Conservation (phyloP, 2,888 invertebrate species). For the Acleris sparsana region DNA sequence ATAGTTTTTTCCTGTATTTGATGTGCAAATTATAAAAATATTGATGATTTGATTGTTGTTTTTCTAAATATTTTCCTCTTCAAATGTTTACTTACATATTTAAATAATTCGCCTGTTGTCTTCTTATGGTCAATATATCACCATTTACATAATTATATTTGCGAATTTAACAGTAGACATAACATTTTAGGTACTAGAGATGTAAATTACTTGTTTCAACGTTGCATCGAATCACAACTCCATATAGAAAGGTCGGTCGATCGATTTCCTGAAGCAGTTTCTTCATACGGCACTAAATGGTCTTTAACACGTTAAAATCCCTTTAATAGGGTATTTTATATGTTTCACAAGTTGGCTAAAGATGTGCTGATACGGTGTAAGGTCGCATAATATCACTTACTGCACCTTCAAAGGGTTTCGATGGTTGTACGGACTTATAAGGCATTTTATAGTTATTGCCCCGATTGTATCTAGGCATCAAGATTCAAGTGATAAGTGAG, state of each 20-base stretch:
- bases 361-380: constrained; percentile 23
- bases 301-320: constrained; percentile 15
- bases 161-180: too few relatives aligned
- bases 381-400: constrained; percentile 32
- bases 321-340: constrained; percentile 26
- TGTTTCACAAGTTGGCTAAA: constrained; percentile 18
- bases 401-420: neutral
- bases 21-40: too few relatives aligned
- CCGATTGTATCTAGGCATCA: constrained; percentile 22
- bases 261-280: neutral
- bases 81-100: too few relatives aligned
- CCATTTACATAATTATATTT: too few relatives aligned
- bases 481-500: constrained; percentile 14
- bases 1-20: too few relatives aligned
- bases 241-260: neutral
- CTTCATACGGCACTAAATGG: neutral
- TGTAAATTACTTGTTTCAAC: too few relatives aligned
- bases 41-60: too few relatives aligned
- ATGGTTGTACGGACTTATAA: constrained; percentile 3
- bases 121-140: too few relatives aligned
- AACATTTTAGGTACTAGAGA: too few relatives aligned
- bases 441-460: constrained; percentile 23
- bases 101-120: too few relatives aligned
- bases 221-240: too few relatives aligned
- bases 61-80: too few relatives aligned